Base-by-base conservation (phyloP, 2,888 invertebrate genomes). In the Crossocerus cetratus region DNA sequence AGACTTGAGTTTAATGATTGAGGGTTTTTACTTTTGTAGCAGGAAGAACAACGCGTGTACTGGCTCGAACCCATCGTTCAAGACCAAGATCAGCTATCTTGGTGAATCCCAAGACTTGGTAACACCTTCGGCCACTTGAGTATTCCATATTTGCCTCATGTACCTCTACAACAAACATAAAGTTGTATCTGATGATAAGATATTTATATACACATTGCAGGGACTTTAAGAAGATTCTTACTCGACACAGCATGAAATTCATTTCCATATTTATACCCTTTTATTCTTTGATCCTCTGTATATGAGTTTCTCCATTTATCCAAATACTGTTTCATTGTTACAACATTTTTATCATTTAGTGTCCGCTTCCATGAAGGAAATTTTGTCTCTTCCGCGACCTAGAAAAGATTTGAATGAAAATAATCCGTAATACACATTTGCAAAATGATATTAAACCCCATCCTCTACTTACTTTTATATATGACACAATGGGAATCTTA, bases 201-300 rank as follows among this genome's bases (percentile, higher is more conserved):
- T 14, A 16, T 49, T 8, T 49, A 32, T 49, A 16, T 14, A 16
- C 8, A 32, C 32, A 8, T 2, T 32, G 32, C n/a, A n/a, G n/a
- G n/a, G 11, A 32, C 11, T 32, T 32, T 32, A 13, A n/a, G 14
- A 49, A 22, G 2, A n/a, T 32, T 44, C 20, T 43, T 73, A 85
- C 84, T 75, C 42, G 76, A 74, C 45, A 82, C 56, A 42, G 81
- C 71, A 69, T 84, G 68, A 59, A 80, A 77, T 43, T 44, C 76
- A 45, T 72, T 76, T 49, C 84, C 84, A 49, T 81, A 85, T 59
- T 78, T 74, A 22, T 81, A 86, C 13, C 82, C 84, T 62, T 63
- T 43, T 23, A 78, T 72, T 43, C 70, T 72, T 18, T 82, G 65
- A 20, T 81, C 76, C n/a, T 63, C 0, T 0, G 23, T 32, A 14